A percentile compares a stretch with the other conserved stretches of the same genome.
These are phyloP conservation scores for Protobothrops mucrosquamatus DNA, from an alignment of 2,113 vertebrate genomes.

Conservation along the genomic window DNA sequence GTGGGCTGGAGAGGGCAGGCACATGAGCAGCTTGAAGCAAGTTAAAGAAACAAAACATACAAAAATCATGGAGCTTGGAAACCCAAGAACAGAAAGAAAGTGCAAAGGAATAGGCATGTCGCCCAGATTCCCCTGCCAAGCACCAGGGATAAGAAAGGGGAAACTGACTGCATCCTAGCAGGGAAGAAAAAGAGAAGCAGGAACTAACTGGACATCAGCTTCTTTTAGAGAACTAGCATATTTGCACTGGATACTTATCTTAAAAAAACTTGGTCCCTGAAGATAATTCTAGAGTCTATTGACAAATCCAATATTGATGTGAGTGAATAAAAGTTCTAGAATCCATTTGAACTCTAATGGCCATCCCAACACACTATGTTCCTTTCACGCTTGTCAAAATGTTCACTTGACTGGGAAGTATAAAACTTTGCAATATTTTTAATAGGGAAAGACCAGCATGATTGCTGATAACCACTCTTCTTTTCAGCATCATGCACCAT, in stretches of 20 bases:
- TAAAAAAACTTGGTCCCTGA: conserved; percentile 55
- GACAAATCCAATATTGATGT: conserved; percentile 1
- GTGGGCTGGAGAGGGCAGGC: conserved; percentile 71
- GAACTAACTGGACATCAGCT: conserved; percentile 61
- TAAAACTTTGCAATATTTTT: not conserved
- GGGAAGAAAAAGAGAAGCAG: conserved; percentile 48
- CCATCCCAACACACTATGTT: not conserved
- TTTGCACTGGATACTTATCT: conserved; percentile 59
- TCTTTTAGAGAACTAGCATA: conserved; percentile 58
- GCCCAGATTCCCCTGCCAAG: conserved; percentile 60
- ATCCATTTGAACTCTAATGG: not conserved
- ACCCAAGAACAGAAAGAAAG: conserved; percentile 93
- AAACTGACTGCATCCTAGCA: conserved; percentile 53
- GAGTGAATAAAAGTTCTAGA: not conserved
- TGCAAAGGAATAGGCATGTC: conserved; percentile 78
- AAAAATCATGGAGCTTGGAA: conserved; percentile 94
- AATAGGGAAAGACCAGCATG: not conserved
- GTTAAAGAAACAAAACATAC: conserved; percentile 91
- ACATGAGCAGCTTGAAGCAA: conserved; percentile 96
- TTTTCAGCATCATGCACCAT: not conserved
- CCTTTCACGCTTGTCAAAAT: not conserved
- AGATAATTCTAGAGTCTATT: conserved; percentile 39
- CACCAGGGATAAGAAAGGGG: conserved; percentile 60
- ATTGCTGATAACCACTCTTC: not conserved
- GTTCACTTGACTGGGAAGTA: conserved; percentile 4